phyloP scores from a whole-genome alignment of 2,888 invertebrate species.

The Melolontha melolontha region DNA sequence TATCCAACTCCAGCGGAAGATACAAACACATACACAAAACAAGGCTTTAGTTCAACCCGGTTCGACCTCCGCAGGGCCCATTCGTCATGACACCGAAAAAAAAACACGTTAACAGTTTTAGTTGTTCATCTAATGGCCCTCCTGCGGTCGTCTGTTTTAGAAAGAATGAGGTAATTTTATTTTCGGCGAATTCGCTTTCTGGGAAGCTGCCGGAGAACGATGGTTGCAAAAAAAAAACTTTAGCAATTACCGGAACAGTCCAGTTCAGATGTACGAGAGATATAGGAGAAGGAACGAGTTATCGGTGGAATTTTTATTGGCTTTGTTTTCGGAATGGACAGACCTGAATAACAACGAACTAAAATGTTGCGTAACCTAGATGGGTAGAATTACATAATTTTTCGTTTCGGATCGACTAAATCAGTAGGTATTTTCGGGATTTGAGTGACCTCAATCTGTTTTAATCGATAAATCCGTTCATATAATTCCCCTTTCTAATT shows the following conservation, averaged over 20 bases:
- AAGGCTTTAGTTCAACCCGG: no score
- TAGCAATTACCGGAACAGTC: slow-evolving; percentile 19
- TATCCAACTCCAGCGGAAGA: no score
- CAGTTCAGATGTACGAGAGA: not conserved
- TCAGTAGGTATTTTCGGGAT: no score
- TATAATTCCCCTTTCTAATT: no score
- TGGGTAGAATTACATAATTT: no score
- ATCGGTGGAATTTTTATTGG: slow-evolving; percentile 18
- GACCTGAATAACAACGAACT: no score
- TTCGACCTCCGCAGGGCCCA: not conserved
- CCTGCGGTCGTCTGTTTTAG: slow-evolving; percentile 14
- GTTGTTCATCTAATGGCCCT: slow-evolving; percentile 29
- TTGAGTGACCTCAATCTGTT: no score
- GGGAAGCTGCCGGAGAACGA: slow-evolving; percentile 10
- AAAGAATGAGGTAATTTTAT: slow-evolving; percentile 28
- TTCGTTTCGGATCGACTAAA: no score
- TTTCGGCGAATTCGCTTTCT: slow-evolving; percentile 30
- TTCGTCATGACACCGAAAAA: slow-evolving; percentile 6
- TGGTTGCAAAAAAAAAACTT: slow-evolving; percentile 1
- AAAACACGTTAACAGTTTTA: slow-evolving; percentile 29
- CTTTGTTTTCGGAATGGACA: not conserved
- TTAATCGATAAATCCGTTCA: no score
- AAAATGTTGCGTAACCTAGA: no score
- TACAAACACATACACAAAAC: no score
- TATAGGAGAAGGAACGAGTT: not conserved